phyloP scores from a whole-genome alignment of 2,113 vertebrate genomes.

The Rhinogobius similis region DNA sequence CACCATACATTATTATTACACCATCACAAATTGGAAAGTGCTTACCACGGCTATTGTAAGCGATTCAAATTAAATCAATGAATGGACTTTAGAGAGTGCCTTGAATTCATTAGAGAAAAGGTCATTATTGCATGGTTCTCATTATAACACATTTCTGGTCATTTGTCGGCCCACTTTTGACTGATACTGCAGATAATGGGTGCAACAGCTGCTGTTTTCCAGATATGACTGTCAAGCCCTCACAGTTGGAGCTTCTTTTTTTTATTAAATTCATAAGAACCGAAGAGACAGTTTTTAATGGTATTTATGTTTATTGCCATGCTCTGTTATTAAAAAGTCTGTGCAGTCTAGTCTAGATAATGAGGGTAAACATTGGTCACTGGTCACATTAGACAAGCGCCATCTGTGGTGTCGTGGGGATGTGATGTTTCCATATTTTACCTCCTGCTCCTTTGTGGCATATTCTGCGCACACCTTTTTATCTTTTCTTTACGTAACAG shows the following conservation, averaged over 20 bases:
- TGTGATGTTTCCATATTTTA: background rate
- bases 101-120: background rate
- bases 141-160: background rate
- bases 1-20: background rate
- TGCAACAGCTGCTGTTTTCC: background rate
- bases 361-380: background rate
- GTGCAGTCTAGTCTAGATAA: background rate
- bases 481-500: background rate
- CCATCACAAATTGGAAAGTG: background rate
- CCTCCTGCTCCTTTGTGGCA: background rate
- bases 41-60: background rate
- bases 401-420: background rate
- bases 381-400: background rate
- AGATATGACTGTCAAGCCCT: background rate
- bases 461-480: background rate
- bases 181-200: background rate
- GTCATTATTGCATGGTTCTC: background rate
- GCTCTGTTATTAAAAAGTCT: background rate
- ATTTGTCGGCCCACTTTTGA: background rate
- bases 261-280: background rate
- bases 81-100: background rate
- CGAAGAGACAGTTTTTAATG: background rate
- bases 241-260: background rate
- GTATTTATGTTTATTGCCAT: background rate
- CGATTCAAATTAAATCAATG: background rate